These are phyloP conservation scores for cattle (Bos taurus) DNA, from an alignment of 2,113 vertebrate species.

Conservation along the genomic window ARS-UCD2.0 NC_037335.1:109431001-109431500, in stretches of 20 bases:
- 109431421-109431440: neutral
- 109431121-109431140: neutral
- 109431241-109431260: neutral
- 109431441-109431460: neutral
- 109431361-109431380: neutral
- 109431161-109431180: neutral
- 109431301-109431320: neutral
- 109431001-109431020: neutral
- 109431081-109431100: neutral
- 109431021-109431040: neutral
- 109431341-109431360: neutral
- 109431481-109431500: neutral
- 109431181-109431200: neutral
- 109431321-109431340: accelerated
- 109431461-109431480: neutral
- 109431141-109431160: neutral
- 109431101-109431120: neutral
- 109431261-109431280: neutral
- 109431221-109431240: neutral
- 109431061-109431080: neutral
- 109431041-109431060: neutral
- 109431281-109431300: neutral
- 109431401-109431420: neutral
- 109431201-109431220: neutral
- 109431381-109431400: neutral